Conservation (phyloP, 2,888 invertebrate species). For the Empis livida region DNA sequence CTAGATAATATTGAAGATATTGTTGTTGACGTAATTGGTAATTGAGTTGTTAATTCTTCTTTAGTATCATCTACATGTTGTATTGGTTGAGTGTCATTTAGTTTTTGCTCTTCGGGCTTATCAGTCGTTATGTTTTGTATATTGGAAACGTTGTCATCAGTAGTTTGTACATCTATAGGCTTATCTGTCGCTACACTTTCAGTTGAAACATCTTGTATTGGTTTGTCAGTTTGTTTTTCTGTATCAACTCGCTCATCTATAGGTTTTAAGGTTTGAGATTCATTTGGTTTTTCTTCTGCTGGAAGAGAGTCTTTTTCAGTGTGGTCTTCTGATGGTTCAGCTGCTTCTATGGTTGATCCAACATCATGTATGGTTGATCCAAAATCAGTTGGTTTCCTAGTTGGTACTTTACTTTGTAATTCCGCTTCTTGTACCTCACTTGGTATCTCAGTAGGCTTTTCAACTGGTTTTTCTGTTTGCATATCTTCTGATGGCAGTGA, state of each 20-base stretch:
- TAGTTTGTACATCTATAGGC: background rate
- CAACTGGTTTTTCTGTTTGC: background rate
- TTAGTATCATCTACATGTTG: background rate
- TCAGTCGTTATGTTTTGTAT: too few species aligned
- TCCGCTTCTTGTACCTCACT: too few species aligned
- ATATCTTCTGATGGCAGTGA: background rate
- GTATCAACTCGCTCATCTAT: slow-evolving; percentile 12
- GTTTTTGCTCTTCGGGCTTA: background rate
- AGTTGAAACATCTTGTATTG: slow-evolving; percentile 20
- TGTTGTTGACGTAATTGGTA: slow-evolving; percentile 4
- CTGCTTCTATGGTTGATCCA: background rate
- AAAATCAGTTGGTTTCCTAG: background rate
- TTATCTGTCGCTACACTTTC: slow-evolving; percentile 14
- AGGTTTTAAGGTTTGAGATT: slow-evolving; percentile 10
- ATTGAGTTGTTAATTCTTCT: background rate
- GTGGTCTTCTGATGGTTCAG: slow-evolving; percentile 16
- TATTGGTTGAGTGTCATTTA: slow-evolving; percentile 6
- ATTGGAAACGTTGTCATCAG: too few species aligned
- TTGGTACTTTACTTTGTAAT: slow-evolving; percentile 5
- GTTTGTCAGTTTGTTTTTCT: slow-evolving; percentile 18
- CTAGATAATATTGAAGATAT: slow-evolving; percentile 13
- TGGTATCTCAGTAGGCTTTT: slow-evolving; percentile 3
- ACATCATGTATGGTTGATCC: background rate
- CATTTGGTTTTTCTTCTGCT: slow-evolving; percentile 9
- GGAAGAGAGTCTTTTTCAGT: slow-evolving; percentile 8